These are phyloP conservation scores for Crypturellus undulatus DNA, from an alignment of 2,113 vertebrate species.

Conservation along the genomic window DNA sequence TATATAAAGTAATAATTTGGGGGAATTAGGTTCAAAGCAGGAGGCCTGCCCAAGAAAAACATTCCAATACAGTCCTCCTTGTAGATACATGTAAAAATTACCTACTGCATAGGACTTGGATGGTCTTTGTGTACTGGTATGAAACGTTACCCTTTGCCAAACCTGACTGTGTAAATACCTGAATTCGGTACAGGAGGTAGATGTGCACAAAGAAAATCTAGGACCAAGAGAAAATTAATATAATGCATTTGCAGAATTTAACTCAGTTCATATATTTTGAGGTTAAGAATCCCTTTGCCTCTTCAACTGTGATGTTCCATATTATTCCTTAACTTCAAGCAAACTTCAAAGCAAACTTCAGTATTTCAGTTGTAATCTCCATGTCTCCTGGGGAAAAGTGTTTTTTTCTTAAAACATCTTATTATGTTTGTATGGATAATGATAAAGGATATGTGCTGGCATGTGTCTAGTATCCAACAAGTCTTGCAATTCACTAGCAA, in stretches of 20 bases:
- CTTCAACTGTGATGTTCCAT: not conserved
- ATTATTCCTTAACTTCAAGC: not conserved
- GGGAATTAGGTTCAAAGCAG: not conserved
- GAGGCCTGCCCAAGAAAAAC: not conserved
- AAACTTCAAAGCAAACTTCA: not conserved
- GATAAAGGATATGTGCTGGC: not conserved
- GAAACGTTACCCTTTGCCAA: not conserved
- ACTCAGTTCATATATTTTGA: not conserved
- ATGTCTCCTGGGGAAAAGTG: not conserved
- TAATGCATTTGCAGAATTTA: not conserved
- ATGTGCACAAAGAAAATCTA: not conserved
- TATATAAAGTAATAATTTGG: not conserved
- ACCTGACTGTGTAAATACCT: not conserved
- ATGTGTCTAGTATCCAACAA: not conserved
- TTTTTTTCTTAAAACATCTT: not conserved
- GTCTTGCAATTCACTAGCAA: not conserved
- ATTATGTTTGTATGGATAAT: not conserved
- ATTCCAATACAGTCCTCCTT: not conserved
- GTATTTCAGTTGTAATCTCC: not conserved
- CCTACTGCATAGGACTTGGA: not conserved
- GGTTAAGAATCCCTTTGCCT: accelerated
- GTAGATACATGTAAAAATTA: not conserved
- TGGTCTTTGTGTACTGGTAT: not conserved
- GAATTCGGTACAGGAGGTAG: not conserved
- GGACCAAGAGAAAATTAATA: not conserved